These are phyloP conservation scores for Acleris emargana DNA, from an alignment of 2,888 invertebrate genomes.

Conservation along the genomic window DNA sequence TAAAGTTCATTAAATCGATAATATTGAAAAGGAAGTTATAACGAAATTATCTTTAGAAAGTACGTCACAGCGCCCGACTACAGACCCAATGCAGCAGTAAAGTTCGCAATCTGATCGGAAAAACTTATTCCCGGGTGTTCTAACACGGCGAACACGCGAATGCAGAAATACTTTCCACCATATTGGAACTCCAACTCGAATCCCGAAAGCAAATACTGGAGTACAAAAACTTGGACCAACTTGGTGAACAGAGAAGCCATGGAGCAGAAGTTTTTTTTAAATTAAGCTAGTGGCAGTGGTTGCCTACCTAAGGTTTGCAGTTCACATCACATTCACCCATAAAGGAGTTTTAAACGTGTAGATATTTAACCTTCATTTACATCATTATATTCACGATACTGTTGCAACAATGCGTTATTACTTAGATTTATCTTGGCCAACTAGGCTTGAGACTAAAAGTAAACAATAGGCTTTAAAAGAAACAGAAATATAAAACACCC, in stretches of 20 bases:
- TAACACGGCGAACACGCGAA: slow-evolving; percentile 65
- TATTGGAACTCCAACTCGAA: slow-evolving; percentile 74
- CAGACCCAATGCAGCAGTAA: slow-evolving; percentile 46
- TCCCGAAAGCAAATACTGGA: slow-evolving; percentile 78
- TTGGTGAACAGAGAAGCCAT: slow-evolving; percentile 17
- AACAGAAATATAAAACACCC: too few species aligned
- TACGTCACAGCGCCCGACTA: slow-evolving; percentile 40
- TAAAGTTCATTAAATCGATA: too few species aligned
- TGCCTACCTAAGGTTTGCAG: too few species aligned
- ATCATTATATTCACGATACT: too few species aligned
- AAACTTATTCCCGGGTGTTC: slow-evolving; percentile 69
- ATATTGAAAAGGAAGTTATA: slow-evolving; percentile 11
- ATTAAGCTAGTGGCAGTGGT: too few species aligned
- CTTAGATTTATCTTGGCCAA: too few species aligned
- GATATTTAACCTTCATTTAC: too few species aligned
- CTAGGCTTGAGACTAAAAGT: too few species aligned
- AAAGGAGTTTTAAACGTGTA: too few species aligned
- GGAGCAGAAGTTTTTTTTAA: slow-evolving; percentile 4
- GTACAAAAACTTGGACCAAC: slow-evolving; percentile 72
- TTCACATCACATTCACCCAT: too few species aligned
- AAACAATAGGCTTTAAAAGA: too few species aligned
- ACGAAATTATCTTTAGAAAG: slow-evolving; percentile 22
- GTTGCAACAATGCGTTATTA: too few species aligned
- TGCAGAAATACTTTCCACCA: slow-evolving; percentile 75
- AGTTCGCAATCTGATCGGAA: slow-evolving; percentile 69